phyloP scores from a whole-genome alignment of 2,113 vertebrate genomes.

The Potamarius usumacintae region DNA sequence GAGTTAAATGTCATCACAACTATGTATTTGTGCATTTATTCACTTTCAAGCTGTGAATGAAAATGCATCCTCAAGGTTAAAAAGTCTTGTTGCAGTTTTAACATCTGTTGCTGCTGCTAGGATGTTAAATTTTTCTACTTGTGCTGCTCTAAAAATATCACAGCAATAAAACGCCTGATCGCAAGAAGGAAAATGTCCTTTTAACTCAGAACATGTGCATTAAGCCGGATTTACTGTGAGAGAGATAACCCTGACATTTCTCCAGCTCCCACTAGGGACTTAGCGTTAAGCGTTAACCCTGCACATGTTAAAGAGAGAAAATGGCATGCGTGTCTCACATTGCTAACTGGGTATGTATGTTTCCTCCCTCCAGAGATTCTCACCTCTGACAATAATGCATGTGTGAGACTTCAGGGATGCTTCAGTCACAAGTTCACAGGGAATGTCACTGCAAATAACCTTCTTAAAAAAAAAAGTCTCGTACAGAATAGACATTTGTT shows the following conservation, averaged over 20 bases:
- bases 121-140: not conserved
- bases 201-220: not conserved
- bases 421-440: not conserved
- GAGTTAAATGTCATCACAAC: not conserved
- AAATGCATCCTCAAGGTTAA: not conserved
- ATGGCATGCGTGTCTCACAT: constrained; percentile 46
- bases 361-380: constrained; percentile 62
- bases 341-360: constrained; percentile 59
- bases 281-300: not conserved
- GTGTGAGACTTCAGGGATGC: constrained; percentile 64
- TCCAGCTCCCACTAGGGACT: not conserved
- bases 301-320: not conserved
- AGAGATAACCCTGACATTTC: constrained; percentile 32
- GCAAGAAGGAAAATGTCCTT: not conserved
- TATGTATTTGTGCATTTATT: not conserved
- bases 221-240: constrained; percentile 21
- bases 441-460: not conserved
- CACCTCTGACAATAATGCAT: constrained; percentile 72
- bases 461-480: not conserved
- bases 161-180: not conserved
- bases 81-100: not conserved
- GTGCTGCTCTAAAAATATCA: not conserved
- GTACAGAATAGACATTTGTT: too few relatives aligned
- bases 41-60: not conserved
- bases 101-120: not conserved